phyloP scores from a whole-genome alignment of 2,113 vertebrate genomes.

The Lota lota region DNA sequence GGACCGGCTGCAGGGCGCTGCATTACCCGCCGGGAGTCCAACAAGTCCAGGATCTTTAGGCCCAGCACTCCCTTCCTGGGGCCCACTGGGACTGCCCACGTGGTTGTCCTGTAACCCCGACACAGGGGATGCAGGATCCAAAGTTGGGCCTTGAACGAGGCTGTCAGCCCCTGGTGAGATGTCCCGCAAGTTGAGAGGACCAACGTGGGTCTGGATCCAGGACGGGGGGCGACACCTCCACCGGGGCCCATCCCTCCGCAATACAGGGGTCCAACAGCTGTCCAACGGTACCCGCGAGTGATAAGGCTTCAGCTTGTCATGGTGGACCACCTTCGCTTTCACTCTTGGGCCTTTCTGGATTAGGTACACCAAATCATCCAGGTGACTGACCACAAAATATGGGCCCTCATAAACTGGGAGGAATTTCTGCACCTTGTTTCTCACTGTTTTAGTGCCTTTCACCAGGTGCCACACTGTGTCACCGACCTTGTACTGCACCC shows the following conservation, averaged over 20 bases:
- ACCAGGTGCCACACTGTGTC: slow-evolving; percentile 26
- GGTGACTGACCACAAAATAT: slow-evolving; percentile 11
- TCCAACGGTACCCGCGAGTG: background rate
- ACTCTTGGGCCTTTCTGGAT: slow-evolving; percentile 16
- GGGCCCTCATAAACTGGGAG: slow-evolving; percentile 17
- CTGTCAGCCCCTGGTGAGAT: background rate
- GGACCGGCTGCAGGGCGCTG: no score
- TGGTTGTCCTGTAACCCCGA: background rate
- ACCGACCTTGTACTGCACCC: background rate
- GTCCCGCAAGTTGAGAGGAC: slow-evolving; percentile 3
- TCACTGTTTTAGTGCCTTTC: slow-evolving; percentile 14
- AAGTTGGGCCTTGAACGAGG: no score
- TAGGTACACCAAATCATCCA: slow-evolving; percentile 15
- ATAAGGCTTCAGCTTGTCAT: slow-evolving; percentile 25
- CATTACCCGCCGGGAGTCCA: no score
- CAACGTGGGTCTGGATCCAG: background rate
- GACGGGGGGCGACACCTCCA: background rate
- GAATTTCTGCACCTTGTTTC: slow-evolving; percentile 17
- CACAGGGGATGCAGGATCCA: no score
- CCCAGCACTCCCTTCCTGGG: background rate
- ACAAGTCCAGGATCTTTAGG: background rate
- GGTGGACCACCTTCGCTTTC: slow-evolving; percentile 21
- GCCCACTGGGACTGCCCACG: background rate
- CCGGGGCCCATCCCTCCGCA: background rate
- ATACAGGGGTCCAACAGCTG: slow-evolving; percentile 3